Percentiles rank a stretch among this genome's conserved stretches.
phyloP scores from a whole-genome alignment of 2,888 invertebrate species.

The Yponomeuta cagnagella region DNA sequence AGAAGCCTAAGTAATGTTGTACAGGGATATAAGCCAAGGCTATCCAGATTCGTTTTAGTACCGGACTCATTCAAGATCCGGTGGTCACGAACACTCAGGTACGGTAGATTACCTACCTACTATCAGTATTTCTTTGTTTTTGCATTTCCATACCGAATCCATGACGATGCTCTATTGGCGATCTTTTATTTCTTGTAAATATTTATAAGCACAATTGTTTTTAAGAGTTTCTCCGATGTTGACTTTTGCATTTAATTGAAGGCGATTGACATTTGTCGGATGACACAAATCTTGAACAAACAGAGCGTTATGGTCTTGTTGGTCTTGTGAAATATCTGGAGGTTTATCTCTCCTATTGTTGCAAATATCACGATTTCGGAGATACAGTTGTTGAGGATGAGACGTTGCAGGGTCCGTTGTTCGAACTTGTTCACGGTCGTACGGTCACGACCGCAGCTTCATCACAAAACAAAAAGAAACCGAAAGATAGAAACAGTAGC shows the following conservation, averaged over 20 bases:
- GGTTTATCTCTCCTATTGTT: neutral
- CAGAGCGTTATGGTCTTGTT: neutral
- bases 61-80: slow-evolving; percentile 63
- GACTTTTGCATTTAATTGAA: neutral
- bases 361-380: slow-evolving; percentile 6
- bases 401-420: slow-evolving; percentile 20
- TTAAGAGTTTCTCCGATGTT: neutral
- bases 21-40: slow-evolving; percentile 68
- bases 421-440: slow-evolving; percentile 30
- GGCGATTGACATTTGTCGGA: neutral
- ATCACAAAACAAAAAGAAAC: neutral
- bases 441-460: slow-evolving; percentile 41
- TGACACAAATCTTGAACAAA: neutral
- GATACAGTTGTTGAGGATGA: slow-evolving; percentile 10
- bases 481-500: neutral
- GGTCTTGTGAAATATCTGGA: neutral
- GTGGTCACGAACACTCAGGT: slow-evolving; percentile 50
- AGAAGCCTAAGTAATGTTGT: slow-evolving; percentile 41
- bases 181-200: neutral
- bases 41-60: slow-evolving; percentile 32
- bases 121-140: slow-evolving; percentile 6
- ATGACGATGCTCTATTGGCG: neutral
- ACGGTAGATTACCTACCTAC: neutral
- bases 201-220: neutral
- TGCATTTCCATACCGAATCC: neutral